Percentiles rank a stretch among this genome's conserved stretches.
Evolutionary conservation across 2,888 invertebrate genomes (phyloP).

Genomic region (Limnephilus lunatus): DNA sequence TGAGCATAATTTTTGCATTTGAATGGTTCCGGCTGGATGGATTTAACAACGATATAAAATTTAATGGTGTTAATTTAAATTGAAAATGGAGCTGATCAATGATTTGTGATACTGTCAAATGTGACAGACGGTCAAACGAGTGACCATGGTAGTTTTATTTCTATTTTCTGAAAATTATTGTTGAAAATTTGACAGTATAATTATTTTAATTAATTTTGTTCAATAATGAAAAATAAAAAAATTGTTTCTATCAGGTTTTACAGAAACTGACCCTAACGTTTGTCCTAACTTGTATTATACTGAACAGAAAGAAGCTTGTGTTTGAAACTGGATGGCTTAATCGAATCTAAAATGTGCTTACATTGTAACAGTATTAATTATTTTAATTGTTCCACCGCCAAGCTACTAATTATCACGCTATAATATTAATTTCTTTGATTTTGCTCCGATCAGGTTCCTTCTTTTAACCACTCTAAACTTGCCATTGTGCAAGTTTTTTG

Average conservation of each 20-base stretch:
- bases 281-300: not conserved
- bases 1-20: not conserved
- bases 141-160: not conserved
- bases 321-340: not conserved
- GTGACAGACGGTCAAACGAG: not conserved
- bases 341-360: not conserved
- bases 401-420: not conserved
- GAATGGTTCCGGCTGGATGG: not conserved
- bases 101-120: not conserved
- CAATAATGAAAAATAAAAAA: not conserved
- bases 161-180: not conserved
- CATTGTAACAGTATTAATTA: not conserved
- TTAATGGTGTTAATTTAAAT: not conserved
- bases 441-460: not conserved
- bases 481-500: too few species aligned
- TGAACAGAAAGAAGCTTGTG: not conserved
- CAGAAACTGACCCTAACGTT: not conserved
- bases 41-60: not conserved
- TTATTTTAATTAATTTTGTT: not conserved
- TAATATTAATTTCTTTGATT: not conserved
- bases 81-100: not conserved
- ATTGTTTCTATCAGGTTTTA: not conserved
- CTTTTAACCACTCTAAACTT: too few species aligned
- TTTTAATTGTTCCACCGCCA: not conserved
- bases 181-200: not conserved